A percentile compares a stretch with the other conserved stretches of the same genome.
These are phyloP conservation scores for Drosophila carrolli DNA, from an alignment of 1,140 invertebrate species.

Conservation along the genomic window DNA sequence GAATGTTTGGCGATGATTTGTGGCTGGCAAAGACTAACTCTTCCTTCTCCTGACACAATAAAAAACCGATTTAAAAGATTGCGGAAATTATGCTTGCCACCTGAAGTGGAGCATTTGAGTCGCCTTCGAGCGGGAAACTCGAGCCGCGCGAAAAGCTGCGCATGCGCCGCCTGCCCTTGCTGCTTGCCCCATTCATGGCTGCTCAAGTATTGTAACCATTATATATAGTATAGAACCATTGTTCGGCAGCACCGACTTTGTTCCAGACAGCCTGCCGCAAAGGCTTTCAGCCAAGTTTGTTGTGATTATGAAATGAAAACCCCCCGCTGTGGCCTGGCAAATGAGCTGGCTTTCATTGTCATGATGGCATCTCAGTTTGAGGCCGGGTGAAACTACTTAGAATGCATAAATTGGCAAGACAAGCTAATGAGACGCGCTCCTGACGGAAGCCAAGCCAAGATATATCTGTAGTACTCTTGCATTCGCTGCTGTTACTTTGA, in stretches of 20 bases:
- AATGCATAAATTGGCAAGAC: slow-evolving; percentile 59
- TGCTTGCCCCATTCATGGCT: slow-evolving; percentile 35
- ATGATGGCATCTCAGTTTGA: slow-evolving; percentile 36
- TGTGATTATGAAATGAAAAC: slow-evolving; percentile 73
- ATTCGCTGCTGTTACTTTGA: slow-evolving; percentile 47
- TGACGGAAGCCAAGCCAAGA: slow-evolving; percentile 58
- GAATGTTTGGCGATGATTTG: slow-evolving; percentile 47
- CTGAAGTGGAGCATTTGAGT: slow-evolving; percentile 35
- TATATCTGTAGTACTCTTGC: slow-evolving; percentile 33
- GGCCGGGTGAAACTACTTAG: slow-evolving; percentile 52
- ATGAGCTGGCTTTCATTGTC: slow-evolving; percentile 46
- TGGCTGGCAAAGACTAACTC: slow-evolving; percentile 7
- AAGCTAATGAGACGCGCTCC: slow-evolving; percentile 68
- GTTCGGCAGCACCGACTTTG: slow-evolving; percentile 36
- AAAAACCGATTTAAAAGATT: slow-evolving; percentile 31
- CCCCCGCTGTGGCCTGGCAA: slow-evolving; percentile 21
- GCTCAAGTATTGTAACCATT: slow-evolving; percentile 6
- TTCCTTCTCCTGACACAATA: slow-evolving; percentile 19
- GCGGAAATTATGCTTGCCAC: slow-evolving; percentile 34
- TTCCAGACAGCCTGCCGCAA: slow-evolving; percentile 49
- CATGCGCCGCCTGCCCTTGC: slow-evolving; percentile 25
- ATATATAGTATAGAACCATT: slow-evolving; percentile 11
- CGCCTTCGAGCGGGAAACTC: slow-evolving; percentile 34
- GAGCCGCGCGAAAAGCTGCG: slow-evolving; percentile 21
- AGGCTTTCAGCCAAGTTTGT: slow-evolving; percentile 41